Base-by-base conservation (phyloP, 1,140 invertebrate species). In the Nautilus pompilius region DNA sequence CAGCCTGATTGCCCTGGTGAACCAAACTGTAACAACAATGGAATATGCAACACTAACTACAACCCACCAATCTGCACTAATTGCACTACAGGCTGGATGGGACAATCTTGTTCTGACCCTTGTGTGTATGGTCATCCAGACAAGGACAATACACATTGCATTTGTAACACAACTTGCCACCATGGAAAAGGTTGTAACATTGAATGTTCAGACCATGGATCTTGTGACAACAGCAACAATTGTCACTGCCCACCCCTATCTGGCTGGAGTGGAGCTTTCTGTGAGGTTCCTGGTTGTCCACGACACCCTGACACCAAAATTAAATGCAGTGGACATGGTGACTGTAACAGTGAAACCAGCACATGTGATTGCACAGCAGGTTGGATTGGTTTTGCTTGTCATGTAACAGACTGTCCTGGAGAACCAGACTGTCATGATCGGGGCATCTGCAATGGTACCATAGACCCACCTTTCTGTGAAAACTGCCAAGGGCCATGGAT, bases 111-210 rank as follows among this genome's bases (percentile, higher is more conserved):
- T 63, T 54, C 67, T 54, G 72, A 72, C 53, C 67, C 70, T 10
- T 77, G 75, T 60, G 54, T 72, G 3, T 62, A 67, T 58, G 75
- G 75, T 6, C 54, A 53, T 24, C 62, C 70, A 5, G 63, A 74
- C 49, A 36, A 56, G 10, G 56, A 60, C 20, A 63, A 68, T 46
- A 66, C 62, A n/a, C 10, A 53, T 2, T 77, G 75, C 66, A 46
- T 65, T 1, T 77, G 75, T 60, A 71, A 70, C 57, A 63, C 65
- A 0, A 75, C 70, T 8, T 77, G 75, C 66, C 56, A 71, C 60
- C 75, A 77, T 65, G 75, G 75, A 29, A 41, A 29, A 10, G 73
- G 75, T 13, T 77, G 75, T 65, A 66, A 77, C 53, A 73, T 77
- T 20, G 45, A 71, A 57, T 77, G 75, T 48, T 77, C 75, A 3